A percentile compares a stretch with the other conserved stretches of the same genome.
phyloP scores from a whole-genome alignment of 2,888 invertebrate genomes.

The Drosophila emarginata region DNA sequence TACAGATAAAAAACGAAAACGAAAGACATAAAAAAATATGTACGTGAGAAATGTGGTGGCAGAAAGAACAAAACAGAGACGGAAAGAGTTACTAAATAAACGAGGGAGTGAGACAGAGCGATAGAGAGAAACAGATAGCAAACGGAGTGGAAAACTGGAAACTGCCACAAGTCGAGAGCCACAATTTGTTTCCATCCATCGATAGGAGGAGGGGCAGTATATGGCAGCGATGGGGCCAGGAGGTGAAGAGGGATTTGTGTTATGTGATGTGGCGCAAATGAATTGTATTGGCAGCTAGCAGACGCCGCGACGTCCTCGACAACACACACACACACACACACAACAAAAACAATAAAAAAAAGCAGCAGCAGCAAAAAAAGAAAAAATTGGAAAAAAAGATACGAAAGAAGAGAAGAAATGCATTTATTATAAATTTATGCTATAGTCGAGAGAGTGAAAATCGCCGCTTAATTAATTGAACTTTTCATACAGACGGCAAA shows the following conservation, averaged over 20 bases:
- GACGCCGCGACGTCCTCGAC: slow-evolving; percentile 46
- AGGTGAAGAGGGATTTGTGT: slow-evolving; percentile 19
- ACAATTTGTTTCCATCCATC: slow-evolving; percentile 63
- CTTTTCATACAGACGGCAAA: slow-evolving; percentile 65
- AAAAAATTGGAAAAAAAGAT: background rate
- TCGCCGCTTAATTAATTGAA: slow-evolving; percentile 70
- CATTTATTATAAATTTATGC: slow-evolving; percentile 68
- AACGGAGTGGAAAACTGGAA: slow-evolving; percentile 11
- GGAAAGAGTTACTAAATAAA: too few relatives aligned
- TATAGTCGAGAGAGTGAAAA: slow-evolving; percentile 40
- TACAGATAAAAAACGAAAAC: slow-evolving; percentile 58
- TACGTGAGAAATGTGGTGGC: slow-evolving; percentile 39
- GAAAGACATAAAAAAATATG: slow-evolving; percentile 44
- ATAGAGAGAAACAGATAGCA: slow-evolving; percentile 13
- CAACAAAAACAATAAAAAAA: background rate
- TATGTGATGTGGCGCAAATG: slow-evolving; percentile 68
- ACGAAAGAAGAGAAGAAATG: slow-evolving; percentile 27
- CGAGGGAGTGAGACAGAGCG: slow-evolving; percentile 9
- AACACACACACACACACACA: slow-evolving; percentile 12
- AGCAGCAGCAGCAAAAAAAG: too few relatives aligned
- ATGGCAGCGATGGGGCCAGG: background rate
- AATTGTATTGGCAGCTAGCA: slow-evolving; percentile 73
- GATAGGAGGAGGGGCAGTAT: background rate
- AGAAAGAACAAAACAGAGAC: slow-evolving; percentile 28
- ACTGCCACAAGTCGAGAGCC: slow-evolving; percentile 23